Conservation (phyloP, 2,888 invertebrate species). For the Aproaerema taeniolella region DNA sequence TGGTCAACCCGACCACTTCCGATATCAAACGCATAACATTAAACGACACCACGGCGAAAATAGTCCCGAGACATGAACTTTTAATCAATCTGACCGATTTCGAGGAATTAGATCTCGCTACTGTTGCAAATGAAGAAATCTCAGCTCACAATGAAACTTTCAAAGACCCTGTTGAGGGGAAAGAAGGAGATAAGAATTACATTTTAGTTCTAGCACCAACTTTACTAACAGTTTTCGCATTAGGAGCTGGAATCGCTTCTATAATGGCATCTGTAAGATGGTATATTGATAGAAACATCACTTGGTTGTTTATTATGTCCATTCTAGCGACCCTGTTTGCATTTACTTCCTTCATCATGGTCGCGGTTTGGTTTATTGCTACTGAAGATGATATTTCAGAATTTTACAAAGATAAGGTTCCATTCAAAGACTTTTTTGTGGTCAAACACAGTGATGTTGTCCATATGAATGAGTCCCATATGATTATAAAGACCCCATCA, state of each 20-base stretch:
- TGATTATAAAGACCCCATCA: conserved; percentile 44
- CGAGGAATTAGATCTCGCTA: conserved; percentile 8
- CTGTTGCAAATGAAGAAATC: conserved; percentile 12
- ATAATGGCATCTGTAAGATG: conserved; percentile 80
- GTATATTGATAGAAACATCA: conserved; percentile 82
- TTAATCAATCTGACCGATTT: conserved; percentile 13
- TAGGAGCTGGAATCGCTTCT: conserved; percentile 72
- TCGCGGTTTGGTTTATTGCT: conserved; percentile 58
- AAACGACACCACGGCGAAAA: conserved; percentile 21
- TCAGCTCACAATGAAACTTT: too few relatives aligned
- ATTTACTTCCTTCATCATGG: conserved; percentile 52
- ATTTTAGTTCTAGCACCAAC: conserved; percentile 68
- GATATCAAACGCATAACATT: conserved; percentile 19
- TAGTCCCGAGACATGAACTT: conserved; percentile 19
- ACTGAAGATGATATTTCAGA: conserved; percentile 53
- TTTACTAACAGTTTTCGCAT: conserved; percentile 67
- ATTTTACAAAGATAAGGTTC: conserved; percentile 59
- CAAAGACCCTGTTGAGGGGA: not conserved
- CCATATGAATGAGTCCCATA: conserved; percentile 53
- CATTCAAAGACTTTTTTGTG: conserved; percentile 52
- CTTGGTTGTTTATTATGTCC: conserved; percentile 77
- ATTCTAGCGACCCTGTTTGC: conserved; percentile 73
- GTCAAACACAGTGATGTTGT: conserved; percentile 55
- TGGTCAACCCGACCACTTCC: conserved; percentile 42
- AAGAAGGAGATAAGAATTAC: conserved; percentile 29